These are phyloP conservation scores for Chamaetylas fuelleborni DNA, from an alignment of 2,113 vertebrate genomes.

Conservation along the genomic window DNA sequence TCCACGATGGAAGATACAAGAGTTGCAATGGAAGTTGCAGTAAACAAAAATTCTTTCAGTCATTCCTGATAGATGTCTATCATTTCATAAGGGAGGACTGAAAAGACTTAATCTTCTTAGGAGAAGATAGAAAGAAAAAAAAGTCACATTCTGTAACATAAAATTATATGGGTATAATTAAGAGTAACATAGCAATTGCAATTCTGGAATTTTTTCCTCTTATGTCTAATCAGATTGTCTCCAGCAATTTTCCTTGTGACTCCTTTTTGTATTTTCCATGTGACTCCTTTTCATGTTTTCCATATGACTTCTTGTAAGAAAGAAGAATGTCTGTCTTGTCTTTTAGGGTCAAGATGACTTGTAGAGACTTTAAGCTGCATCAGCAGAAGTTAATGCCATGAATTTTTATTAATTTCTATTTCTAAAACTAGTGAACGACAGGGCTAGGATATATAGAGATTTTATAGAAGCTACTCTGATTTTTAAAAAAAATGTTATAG, in stretches of 20 bases:
- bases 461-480: neutral
- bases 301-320: neutral
- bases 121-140: neutral
- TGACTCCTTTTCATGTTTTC: neutral
- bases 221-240: neutral
- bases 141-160: neutral
- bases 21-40: neutral
- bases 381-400: neutral
- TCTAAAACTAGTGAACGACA: neutral
- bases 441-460: neutral
- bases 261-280: neutral
- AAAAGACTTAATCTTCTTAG: neutral
- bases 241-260: no score
- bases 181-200: neutral
- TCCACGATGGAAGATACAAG: neutral
- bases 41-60: neutral
- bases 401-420: neutral
- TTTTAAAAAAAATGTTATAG: neutral
- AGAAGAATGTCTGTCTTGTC: neutral
- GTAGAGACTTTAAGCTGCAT: neutral
- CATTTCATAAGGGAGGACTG: neutral
- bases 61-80: neutral
- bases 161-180: neutral
- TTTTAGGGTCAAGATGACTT: neutral
- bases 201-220: neutral